These are phyloP conservation scores for Hirtodrosophila alboralis DNA, from an alignment of 2,888 invertebrate genomes.

Conservation along the genomic window DNA sequence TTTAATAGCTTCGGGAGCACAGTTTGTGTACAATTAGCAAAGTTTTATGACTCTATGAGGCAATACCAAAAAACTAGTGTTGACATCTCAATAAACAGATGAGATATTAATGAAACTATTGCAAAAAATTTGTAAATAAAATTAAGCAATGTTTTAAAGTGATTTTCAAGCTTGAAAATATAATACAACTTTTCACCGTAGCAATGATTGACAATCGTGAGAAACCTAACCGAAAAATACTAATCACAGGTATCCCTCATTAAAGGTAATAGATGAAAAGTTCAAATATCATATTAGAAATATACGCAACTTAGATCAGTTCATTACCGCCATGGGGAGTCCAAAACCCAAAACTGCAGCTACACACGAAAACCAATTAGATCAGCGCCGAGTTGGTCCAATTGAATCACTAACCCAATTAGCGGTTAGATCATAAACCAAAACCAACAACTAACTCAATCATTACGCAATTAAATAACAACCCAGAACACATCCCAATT, in stretches of 20 bases:
- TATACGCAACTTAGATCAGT: slow-evolving; percentile 20
- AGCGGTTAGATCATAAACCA: slow-evolving; percentile 69
- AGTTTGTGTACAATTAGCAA: slow-evolving; percentile 54
- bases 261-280: slow-evolving; percentile 2
- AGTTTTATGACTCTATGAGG: slow-evolving; percentile 45
- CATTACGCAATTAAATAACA: slow-evolving; percentile 69
- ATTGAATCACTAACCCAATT: slow-evolving; percentile 58
- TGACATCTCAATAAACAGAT: slow-evolving; percentile 38
- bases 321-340: slow-evolving; percentile 63
- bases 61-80: slow-evolving; percentile 17
- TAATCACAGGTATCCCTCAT: slow-evolving; percentile 13
- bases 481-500: slow-evolving; percentile 12
- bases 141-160: background rate
- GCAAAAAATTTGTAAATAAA: background rate
- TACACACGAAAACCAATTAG: slow-evolving; percentile 48
- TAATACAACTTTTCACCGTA: too few relatives aligned
- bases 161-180: background rate
- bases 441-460: slow-evolving; percentile 67
- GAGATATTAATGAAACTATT: slow-evolving; percentile 18
- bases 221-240: slow-evolving; percentile 28
- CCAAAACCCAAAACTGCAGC: slow-evolving; percentile 25
- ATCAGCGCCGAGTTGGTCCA: slow-evolving; percentile 19
- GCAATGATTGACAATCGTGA: slow-evolving; percentile 26
- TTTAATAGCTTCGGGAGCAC: slow-evolving; percentile 33
- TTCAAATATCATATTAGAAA: slow-evolving; percentile 15